These are phyloP conservation scores for Oxygymnocypris stewartii DNA, from an alignment of 2,113 vertebrate species.

Conservation along the genomic window DNA sequence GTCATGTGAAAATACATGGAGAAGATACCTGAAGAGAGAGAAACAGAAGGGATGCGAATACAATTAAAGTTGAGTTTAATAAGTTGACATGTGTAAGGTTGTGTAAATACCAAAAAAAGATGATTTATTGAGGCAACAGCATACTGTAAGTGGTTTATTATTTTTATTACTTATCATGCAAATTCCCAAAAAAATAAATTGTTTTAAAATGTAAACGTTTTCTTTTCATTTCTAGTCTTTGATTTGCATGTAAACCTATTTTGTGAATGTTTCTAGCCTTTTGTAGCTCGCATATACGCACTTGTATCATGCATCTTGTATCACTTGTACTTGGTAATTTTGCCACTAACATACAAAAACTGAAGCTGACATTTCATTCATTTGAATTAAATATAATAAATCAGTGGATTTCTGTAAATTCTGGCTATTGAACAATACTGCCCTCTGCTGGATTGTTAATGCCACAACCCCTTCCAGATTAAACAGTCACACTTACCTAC, in stretches of 20 bases:
- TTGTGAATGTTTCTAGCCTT: too few species aligned
- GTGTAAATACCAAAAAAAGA: neutral
- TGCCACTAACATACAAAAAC: neutral
- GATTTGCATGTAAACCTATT: neutral
- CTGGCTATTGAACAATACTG: neutral
- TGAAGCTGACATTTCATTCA: neutral
- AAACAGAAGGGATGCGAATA: neutral
- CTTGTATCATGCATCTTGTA: too few species aligned
- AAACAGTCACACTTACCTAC: slow-evolving; percentile 75
- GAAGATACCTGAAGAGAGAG: slow-evolving; percentile 78
- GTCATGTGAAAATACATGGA: slow-evolving; percentile 96
- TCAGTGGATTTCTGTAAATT: neutral
- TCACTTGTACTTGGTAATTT: neutral
- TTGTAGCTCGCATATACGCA: neutral
- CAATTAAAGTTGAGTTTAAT: neutral
- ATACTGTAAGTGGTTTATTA: too few species aligned
- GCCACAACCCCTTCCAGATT: neutral
- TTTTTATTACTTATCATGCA: too few species aligned
- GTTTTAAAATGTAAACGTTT: too few species aligned
- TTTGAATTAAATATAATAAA: neutral
- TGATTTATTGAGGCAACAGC: neutral
- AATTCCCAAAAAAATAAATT: too few species aligned
- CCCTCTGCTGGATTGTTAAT: slow-evolving; percentile 15
- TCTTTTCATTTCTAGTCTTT: neutral
- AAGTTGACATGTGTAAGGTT: neutral